Evolutionary conservation across 2,888 invertebrate genomes (phyloP).

Genomic region (Eupithecia inturbata): DNA sequence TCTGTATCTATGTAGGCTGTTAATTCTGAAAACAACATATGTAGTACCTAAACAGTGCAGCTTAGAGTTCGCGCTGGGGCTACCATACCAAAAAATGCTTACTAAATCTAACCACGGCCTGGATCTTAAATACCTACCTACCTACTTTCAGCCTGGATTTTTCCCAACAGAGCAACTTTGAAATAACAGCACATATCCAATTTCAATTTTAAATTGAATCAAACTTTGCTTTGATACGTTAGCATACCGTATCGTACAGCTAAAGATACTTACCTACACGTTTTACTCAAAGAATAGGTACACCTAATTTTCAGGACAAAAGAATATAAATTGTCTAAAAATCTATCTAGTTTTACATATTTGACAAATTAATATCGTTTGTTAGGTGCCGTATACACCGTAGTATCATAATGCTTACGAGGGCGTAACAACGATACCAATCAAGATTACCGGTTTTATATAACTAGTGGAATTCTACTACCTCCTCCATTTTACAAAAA

Average conservation of each 20-base stretch:
- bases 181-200: constrained; percentile 45
- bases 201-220: constrained; percentile 27
- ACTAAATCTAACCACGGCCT: background rate
- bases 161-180: constrained; percentile 40
- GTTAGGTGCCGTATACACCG: background rate
- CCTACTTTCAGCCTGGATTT: constrained; percentile 36
- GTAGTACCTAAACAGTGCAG: no score
- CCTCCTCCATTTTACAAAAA: background rate
- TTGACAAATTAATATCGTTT: background rate
- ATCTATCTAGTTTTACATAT: background rate
- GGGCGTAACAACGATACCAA: background rate
- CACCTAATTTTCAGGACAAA: background rate
- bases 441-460: background rate
- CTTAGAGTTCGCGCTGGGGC: no score
- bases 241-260: no score
- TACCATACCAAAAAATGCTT: background rate
- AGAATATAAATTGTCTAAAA: no score
- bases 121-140: background rate
- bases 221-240: constrained; percentile 31
- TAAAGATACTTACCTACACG: background rate
- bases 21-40: no score
- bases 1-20: no score
- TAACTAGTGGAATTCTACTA: background rate
- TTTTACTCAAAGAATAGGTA: background rate
- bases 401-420: background rate